phyloP scores from a whole-genome alignment of 2,113 vertebrate genomes.

The Oncorhynchus mykiss region DNA sequence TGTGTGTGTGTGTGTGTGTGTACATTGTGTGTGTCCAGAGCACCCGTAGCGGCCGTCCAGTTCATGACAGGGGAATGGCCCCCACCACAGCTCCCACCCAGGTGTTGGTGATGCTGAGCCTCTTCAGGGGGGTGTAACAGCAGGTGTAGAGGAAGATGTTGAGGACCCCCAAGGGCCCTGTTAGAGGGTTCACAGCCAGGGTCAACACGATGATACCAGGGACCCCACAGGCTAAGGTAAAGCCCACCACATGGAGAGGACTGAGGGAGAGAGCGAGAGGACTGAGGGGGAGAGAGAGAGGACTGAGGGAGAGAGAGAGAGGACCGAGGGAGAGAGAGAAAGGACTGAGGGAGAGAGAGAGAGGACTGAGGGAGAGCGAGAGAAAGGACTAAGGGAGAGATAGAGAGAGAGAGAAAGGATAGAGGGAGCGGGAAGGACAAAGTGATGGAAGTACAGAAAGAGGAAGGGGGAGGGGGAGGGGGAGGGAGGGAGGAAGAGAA shows the following conservation, averaged over 20 bases:
- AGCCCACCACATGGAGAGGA: slow-evolving; percentile 86
- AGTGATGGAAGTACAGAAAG: no score
- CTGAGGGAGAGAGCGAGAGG: slow-evolving; percentile 59
- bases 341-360: no score
- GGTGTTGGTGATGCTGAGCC: slow-evolving; percentile 92
- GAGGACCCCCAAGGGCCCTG: slow-evolving; percentile 86
- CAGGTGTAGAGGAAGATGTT: slow-evolving; percentile 96
- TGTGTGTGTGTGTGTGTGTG: neutral
- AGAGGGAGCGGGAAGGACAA: no score
- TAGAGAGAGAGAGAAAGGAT: neutral
- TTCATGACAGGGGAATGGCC: slow-evolving; percentile 96
- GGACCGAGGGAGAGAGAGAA: no score
- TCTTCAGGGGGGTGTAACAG: slow-evolving; percentile 94
- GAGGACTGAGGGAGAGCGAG: no score
- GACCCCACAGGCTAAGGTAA: slow-evolving; percentile 84
- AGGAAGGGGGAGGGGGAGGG: no score
- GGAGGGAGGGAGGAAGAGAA: no score
- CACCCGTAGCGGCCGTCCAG: slow-evolving; percentile 69
- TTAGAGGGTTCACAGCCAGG: slow-evolving; percentile 88
- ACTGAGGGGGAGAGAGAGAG: no score
- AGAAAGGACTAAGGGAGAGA: no score
- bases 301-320: no score
- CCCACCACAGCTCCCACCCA: slow-evolving; percentile 94
- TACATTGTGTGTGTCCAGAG: neutral
- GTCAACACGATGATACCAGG: slow-evolving; percentile 84